Percentiles rank a stretch among this genome's conserved stretches.
Conservation (phyloP, 2,888 invertebrate species). For the Conus canariensis region DNA sequence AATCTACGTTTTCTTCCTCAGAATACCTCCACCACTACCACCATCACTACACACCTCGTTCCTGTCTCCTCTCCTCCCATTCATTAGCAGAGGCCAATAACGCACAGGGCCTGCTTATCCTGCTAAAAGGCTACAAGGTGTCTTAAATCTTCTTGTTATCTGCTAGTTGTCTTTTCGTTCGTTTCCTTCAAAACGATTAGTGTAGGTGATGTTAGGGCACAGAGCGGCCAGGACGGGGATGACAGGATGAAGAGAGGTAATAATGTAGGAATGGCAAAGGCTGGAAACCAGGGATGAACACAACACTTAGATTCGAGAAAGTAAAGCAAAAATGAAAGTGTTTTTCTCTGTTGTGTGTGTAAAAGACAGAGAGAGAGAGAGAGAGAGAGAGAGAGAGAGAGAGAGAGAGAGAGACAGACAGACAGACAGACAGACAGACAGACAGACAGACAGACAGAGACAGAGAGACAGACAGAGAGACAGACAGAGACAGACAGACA, state of each 20-base stretch:
- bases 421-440: neutral
- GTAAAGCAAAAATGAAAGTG: neutral
- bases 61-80: too few relatives aligned
- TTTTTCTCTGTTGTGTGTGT: too few relatives aligned
- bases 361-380: conserved; percentile 29
- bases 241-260: neutral
- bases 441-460: neutral
- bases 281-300: neutral
- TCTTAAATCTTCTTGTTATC: too few relatives aligned
- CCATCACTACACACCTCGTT: too few relatives aligned
- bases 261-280: neutral
- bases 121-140: too few relatives aligned
- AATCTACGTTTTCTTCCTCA: too few relatives aligned
- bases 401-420: conserved; percentile 9
- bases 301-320: neutral
- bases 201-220: neutral
- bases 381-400: conserved; percentile 38
- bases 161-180: too few relatives aligned
- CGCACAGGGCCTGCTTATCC: too few relatives aligned
- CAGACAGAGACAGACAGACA: neutral
- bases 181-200: neutral
- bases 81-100: too few relatives aligned
- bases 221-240: neutral
- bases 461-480: neutral
- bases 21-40: too few relatives aligned